phyloP scores from a whole-genome alignment of 1,140 invertebrate genomes.

The Asbolus verrucosus region DNA sequence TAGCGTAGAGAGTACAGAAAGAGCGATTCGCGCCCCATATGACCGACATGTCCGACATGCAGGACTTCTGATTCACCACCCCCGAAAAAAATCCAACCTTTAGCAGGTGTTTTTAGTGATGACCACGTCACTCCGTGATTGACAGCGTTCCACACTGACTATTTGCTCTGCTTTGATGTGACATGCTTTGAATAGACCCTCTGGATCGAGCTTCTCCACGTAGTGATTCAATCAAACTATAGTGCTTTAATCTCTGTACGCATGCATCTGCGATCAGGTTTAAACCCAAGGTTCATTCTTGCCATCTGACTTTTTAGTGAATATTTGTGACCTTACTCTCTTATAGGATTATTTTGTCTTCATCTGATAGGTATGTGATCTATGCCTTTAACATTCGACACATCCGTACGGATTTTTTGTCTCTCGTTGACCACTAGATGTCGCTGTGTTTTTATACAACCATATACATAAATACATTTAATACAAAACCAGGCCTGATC shows the following conservation, averaged over 20 bases:
- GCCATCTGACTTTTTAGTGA: conserved; percentile 14
- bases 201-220: neutral
- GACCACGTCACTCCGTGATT: conserved; percentile 17
- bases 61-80: conserved; percentile 19
- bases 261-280: neutral
- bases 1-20: conserved; percentile 41
- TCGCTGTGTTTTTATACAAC: conserved; percentile 20
- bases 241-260: conserved; percentile 13
- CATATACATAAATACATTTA: neutral
- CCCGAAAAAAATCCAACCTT: conserved; percentile 6
- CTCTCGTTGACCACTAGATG: conserved; percentile 5
- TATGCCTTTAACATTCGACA: neutral
- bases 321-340: conserved; percentile 22
- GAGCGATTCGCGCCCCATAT: conserved; percentile 41
- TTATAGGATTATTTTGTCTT: conserved; percentile 25
- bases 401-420: neutral
- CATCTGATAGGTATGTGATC: conserved; percentile 20
- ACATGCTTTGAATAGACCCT: conserved; percentile 17
- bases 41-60: conserved; percentile 29
- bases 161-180: conserved; percentile 7
- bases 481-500: conserved; percentile 6
- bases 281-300: conserved; percentile 4
- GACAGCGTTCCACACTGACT: conserved; percentile 17
- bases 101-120: conserved; percentile 35
- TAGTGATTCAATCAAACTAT: conserved; percentile 21